Evolutionary conservation across 92 coral and sea anemone species (phyloP), one percentile per base, ranked within the genome.

Genomic region (Micromussa lordhowensis): DNA sequence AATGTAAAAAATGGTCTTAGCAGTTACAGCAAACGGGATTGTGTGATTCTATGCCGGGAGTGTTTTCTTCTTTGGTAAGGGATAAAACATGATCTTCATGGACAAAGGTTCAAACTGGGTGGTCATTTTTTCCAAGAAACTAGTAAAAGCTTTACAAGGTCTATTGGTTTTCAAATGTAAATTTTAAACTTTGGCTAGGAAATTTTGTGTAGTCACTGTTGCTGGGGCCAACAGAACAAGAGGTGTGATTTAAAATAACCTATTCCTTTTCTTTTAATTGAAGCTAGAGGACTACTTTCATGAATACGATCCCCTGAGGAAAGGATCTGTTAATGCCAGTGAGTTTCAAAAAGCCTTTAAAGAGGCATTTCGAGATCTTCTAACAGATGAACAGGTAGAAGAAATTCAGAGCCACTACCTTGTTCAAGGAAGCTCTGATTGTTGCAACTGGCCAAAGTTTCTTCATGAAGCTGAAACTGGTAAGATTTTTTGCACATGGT

Each of bases 391-490:
- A 51, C 22, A 83, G 72, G 54, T 53, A 31, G 31, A 83, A 70
- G 68, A 83, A 54, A 53, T 83, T 4, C 78, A 69, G 79, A 69
- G 48, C n/a, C 34, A 69, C 16, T 83, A 83, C 68, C n/a, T 22
- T 24, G 22, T 29, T 21, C 49, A 19, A 1, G 86, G 31, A 28
- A 83, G 19, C 22, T 53, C 69, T 24, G 38, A 30, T 4, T 22
- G 28, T 51, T 70, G 54, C 30, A 49, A 83, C 40, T 83, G 86
- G 86, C 30, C 86, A 53, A 69, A 83, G 51, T 83, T 83, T 54
- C 78, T 83, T 16, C 86, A 70, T 30, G 86, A 83, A 31, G 86
- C 78, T 48, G 78, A 83, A 71, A 29, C 22, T 11, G 77, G 86
- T 68, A 69, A 9, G 31, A 3, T 17, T 40, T 6, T 7, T 21